These are phyloP conservation scores for Phataginus tricuspis DNA, from an alignment of 2,797 vertebrate genomes.

Conservation along the genomic window DNA sequence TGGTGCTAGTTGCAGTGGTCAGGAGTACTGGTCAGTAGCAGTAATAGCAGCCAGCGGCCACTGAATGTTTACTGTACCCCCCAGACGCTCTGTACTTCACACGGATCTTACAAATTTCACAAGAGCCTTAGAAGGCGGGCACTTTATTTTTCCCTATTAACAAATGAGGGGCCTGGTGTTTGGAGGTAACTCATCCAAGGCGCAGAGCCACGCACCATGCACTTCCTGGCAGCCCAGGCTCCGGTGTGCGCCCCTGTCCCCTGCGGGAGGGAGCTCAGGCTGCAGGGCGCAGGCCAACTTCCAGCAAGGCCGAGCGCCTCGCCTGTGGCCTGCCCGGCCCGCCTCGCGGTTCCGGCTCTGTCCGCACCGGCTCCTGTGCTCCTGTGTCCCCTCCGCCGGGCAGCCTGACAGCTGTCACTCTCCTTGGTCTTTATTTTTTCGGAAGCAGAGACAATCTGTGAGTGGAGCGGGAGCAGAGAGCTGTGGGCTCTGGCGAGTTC, in stretches of 20 bases:
- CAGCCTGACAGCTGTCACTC: rapidly evolving
- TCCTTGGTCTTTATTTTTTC: neutral
- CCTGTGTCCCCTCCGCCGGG: no score
- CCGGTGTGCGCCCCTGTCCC: rapidly evolving
- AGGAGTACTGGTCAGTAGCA: rapidly evolving
- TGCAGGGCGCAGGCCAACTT: no score
- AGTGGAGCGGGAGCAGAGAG: rapidly evolving
- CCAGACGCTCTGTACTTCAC: neutral
- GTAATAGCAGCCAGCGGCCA: rapidly evolving
- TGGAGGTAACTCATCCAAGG: neutral
- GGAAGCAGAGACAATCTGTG: no score
- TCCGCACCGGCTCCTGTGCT: rapidly evolving
- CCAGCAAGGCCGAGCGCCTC: rapidly evolving
- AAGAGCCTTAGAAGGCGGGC: neutral
- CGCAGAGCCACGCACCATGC: rapidly evolving
- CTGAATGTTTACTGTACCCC: rapidly evolving
- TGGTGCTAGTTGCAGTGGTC: rapidly evolving
- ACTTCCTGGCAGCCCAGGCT: no score
- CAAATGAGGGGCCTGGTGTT: neutral
- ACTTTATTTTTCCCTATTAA: neutral
- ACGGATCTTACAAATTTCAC: neutral
- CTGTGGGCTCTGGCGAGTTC: neutral
- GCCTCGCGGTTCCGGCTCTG: no score
- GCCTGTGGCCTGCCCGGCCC: neutral
- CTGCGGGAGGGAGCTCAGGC: neutral